These are phyloP conservation scores for Agriopis marginaria DNA, from an alignment of 2,888 invertebrate species.

Conservation along the genomic window DNA sequence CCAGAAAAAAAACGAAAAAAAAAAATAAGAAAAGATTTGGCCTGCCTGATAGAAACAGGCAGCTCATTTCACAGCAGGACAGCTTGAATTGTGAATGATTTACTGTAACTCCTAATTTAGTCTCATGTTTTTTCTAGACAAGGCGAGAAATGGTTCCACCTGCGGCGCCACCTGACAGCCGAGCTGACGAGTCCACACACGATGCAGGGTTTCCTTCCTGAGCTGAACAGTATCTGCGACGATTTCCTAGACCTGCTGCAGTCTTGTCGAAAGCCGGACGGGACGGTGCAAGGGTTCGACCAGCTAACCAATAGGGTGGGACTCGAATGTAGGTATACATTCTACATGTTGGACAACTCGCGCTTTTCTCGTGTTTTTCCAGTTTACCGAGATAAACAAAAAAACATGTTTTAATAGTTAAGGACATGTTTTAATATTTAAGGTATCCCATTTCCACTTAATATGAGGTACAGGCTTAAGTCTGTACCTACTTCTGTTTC, in stretches of 20 bases:
- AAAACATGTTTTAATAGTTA: no score
- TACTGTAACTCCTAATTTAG: background rate
- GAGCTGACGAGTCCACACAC: slow-evolving; percentile 92
- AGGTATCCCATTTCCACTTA: background rate
- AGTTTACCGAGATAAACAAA: no score
- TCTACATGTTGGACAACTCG: background rate
- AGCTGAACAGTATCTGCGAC: slow-evolving; percentile 91
- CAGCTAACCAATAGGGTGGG: slow-evolving; percentile 92
- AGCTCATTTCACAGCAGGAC: no score
- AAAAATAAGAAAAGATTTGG: no score
- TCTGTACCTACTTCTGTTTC: background rate
- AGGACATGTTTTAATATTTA: background rate
- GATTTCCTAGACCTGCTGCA: slow-evolving; percentile 91
- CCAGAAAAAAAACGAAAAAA: no score
- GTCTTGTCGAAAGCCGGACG: slow-evolving; percentile 79
- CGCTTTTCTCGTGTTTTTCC: background rate
- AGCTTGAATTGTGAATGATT: no score
- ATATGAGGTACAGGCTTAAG: background rate
- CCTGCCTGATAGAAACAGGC: no score
- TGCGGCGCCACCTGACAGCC: slow-evolving; percentile 90
- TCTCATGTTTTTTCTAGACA: slow-evolving; percentile 79
- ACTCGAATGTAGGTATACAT: slow-evolving; percentile 89
- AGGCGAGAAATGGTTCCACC: slow-evolving; percentile 92
- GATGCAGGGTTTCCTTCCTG: slow-evolving; percentile 91
- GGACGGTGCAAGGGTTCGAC: slow-evolving; percentile 88